Evolutionary conservation across 2,113 vertebrate species (phyloP).

Genomic region (Heloderma charlesbogerti): DNA sequence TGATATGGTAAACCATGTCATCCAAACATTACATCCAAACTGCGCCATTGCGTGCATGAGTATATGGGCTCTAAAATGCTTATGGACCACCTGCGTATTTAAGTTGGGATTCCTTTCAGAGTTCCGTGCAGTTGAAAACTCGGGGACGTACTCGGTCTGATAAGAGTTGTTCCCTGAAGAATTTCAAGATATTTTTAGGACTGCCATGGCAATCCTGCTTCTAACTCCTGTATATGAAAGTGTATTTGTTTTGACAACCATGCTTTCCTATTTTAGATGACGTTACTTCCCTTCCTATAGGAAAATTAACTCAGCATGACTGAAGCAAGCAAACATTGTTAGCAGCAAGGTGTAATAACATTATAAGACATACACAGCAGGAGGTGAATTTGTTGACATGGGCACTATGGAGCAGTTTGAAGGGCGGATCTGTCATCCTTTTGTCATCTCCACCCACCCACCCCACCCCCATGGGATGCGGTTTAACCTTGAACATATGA

Average conservation of each 20-base stretch:
- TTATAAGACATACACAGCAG: background rate
- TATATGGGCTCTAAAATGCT: background rate
- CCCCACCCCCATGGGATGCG: background rate
- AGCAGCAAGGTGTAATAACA: background rate
- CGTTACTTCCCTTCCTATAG: background rate
- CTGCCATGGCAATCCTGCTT: background rate
- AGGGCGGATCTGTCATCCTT: background rate
- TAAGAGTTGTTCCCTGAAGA: background rate
- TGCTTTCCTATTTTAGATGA: background rate
- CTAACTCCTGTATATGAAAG: background rate
- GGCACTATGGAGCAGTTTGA: background rate
- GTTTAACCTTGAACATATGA: background rate
- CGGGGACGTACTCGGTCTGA: background rate
- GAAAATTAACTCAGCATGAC: background rate
- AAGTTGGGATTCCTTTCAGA: background rate
- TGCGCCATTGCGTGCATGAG: background rate
- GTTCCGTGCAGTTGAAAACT: background rate
- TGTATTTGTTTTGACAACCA: background rate
- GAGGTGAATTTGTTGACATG: background rate
- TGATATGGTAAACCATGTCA: no score
- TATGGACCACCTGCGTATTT: background rate
- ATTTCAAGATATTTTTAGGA: background rate
- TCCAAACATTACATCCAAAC: background rate
- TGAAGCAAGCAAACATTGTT: no score
- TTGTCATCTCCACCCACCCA: no score